Conservation (phyloP, 2,797 vertebrate genomes). For the Pangasius krempfi region DNA sequence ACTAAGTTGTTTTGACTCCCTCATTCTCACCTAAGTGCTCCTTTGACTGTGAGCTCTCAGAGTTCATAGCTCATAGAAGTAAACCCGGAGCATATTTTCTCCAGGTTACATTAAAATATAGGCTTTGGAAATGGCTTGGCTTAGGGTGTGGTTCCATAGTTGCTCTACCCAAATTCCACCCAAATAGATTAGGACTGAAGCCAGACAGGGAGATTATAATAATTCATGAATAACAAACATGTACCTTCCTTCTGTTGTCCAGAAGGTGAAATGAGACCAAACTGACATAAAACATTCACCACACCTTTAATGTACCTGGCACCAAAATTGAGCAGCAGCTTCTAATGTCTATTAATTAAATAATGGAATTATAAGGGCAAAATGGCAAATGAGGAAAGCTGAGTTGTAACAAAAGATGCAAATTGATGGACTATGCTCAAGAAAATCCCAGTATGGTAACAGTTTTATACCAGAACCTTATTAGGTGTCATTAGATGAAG, state of each 20-base stretch:
- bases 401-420: slow-evolving; percentile 1
- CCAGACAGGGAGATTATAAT: slow-evolving; percentile 39
- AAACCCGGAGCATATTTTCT: slow-evolving; percentile 14
- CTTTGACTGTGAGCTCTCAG: slow-evolving; percentile 30
- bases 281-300: slow-evolving; percentile 40
- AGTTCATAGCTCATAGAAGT: slow-evolving; percentile 11
- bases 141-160: slow-evolving; percentile 29
- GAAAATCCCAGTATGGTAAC: slow-evolving; percentile 6
- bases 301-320: slow-evolving; percentile 21
- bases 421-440: slow-evolving; percentile 9
- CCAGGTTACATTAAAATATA: slow-evolving; percentile 32
- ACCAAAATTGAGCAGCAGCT: neutral
- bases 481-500: slow-evolving; percentile 9
- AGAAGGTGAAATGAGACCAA: slow-evolving; percentile 38
- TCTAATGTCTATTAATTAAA: slow-evolving; percentile 15
- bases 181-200: slow-evolving; percentile 24
- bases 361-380: slow-evolving; percentile 23
- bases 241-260: slow-evolving; percentile 24
- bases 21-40: slow-evolving; percentile 13
- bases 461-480: neutral
- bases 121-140: slow-evolving; percentile 38
- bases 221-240: slow-evolving; percentile 50
- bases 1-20: slow-evolving; percentile 16
- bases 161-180: slow-evolving; percentile 18
- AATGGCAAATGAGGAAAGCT: slow-evolving; percentile 2